Evolutionary conservation across 2,113 vertebrate species (phyloP).

Genomic region (Odontesthes bonariensis): DNA sequence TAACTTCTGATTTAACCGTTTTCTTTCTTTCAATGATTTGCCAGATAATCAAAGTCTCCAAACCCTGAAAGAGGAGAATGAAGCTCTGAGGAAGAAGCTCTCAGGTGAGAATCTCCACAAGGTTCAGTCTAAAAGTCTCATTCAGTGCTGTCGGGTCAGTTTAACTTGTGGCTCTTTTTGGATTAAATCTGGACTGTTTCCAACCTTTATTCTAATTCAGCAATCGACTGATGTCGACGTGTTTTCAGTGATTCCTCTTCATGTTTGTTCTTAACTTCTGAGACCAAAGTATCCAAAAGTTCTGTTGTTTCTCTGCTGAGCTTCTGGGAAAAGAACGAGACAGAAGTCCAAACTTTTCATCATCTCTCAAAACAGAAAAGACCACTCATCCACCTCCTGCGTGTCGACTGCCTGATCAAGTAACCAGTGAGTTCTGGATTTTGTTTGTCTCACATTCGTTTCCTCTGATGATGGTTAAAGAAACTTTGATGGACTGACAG

Average conservation of each 20-base stretch:
- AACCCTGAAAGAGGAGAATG: not conserved
- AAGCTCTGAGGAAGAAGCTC: not conserved
- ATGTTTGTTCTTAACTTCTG: no score
- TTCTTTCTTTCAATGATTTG: no score
- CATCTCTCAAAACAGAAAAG: no score
- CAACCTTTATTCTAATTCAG: no score
- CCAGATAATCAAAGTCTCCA: not conserved
- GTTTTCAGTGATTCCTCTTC: no score
- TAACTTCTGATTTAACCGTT: no score
- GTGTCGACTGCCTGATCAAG: not conserved
- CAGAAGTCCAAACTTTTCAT: no score
- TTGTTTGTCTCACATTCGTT: not conserved
- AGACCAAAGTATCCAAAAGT: no score
- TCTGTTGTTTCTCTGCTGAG: no score
- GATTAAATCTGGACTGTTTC: not conserved
- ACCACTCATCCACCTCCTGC: no score
- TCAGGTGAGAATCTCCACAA: conserved; percentile 15
- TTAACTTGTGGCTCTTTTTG: not conserved
- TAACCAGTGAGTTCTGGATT: not conserved
- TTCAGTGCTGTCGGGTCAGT: not conserved
- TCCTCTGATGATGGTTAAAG: not conserved
- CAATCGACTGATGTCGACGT: no score
- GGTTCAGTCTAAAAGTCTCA: not conserved
- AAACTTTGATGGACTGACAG: not conserved
- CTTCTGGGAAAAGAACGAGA: no score